Evolutionary conservation across 2,113 vertebrate species (phyloP).

Genomic region (Zosterops hypoxanthus): DNA sequence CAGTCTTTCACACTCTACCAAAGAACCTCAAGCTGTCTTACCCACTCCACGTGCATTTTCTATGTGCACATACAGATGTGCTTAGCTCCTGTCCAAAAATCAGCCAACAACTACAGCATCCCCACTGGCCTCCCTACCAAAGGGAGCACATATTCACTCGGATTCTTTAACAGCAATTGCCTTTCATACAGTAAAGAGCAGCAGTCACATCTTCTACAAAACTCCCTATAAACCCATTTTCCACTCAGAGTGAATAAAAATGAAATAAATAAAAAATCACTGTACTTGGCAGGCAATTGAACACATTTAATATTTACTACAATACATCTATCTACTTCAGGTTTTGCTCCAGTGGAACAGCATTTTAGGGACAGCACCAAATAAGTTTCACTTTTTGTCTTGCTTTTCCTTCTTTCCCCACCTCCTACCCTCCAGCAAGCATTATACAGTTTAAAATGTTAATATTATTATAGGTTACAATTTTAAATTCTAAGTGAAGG

Average conservation of each 20-base stretch:
- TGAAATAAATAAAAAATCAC: neutral
- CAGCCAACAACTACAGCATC: neutral
- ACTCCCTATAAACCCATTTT: neutral
- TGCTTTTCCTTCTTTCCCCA: neutral
- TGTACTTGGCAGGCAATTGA: neutral
- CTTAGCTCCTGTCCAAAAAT: neutral
- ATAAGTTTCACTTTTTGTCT: neutral
- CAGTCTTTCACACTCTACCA: neutral
- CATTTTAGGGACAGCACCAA: conserved; percentile 33
- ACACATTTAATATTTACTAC: neutral
- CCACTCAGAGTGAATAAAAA: neutral
- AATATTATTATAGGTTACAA: neutral
- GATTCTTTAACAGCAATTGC: neutral
- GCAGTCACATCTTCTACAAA: neutral
- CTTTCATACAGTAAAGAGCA: neutral
- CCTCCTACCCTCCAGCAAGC: neutral
- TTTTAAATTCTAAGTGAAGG: conserved; percentile 42
- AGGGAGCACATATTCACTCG: neutral
- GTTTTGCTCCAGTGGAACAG: conserved; percentile 28
- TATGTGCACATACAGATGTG: fast-evolving
- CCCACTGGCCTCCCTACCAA: neutral
- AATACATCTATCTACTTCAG: neutral
- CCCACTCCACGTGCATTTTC: fast-evolving
- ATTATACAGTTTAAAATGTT: conserved; percentile 33
- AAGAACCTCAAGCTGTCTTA: neutral